These are phyloP conservation scores for Phoebastria nigripes DNA, from an alignment of 2,797 vertebrate species.

Conservation along the genomic window DNA sequence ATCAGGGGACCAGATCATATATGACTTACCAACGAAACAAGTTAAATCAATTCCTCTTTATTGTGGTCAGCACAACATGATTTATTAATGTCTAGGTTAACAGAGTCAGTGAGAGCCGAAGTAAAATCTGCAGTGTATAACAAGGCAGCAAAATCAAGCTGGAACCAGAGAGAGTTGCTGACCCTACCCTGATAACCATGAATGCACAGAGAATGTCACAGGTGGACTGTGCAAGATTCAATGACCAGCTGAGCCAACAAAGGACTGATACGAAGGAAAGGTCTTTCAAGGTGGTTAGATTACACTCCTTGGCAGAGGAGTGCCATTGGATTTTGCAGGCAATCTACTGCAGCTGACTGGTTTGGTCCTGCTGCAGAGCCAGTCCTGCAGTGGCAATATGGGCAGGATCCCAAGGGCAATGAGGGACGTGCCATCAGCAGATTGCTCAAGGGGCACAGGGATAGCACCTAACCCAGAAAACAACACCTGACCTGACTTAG, in stretches of 20 bases:
- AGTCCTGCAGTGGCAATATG: background rate
- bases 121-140: background rate
- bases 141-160: background rate
- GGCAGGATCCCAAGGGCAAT: background rate
- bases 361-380: background rate
- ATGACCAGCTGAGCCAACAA: conserved; percentile 22
- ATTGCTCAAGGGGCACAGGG: background rate
- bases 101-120: background rate
- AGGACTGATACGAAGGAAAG: background rate
- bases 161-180: background rate
- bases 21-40: background rate
- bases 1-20: background rate
- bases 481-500: background rate
- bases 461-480: background rate
- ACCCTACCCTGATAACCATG: background rate
- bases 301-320: background rate
- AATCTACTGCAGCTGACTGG: background rate
- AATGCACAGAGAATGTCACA: background rate
- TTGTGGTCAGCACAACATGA: background rate
- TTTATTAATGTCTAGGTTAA: background rate
- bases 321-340: background rate
- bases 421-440: background rate
- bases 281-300: background rate
- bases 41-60: background rate
- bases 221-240: background rate